phyloP scores from a whole-genome alignment of 1,140 invertebrate species.

The Liolophura sinensis region DNA sequence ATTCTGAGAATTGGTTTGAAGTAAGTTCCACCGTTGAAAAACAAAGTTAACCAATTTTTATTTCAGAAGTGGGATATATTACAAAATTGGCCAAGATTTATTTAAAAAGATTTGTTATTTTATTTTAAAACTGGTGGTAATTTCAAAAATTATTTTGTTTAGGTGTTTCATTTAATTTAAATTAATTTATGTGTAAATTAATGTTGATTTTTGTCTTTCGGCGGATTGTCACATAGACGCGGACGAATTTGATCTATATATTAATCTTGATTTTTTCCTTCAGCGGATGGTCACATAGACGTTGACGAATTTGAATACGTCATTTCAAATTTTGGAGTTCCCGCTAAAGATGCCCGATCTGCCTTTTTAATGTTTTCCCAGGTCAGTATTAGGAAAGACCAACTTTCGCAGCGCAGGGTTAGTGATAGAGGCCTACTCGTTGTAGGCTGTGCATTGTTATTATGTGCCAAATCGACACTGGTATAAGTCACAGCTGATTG shows the following conservation, averaged over 20 bases:
- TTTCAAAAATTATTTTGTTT: not conserved
- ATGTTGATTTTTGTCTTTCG: not conserved
- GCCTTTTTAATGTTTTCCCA: slow-evolving; percentile 55
- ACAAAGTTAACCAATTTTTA: not conserved
- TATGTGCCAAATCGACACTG: too few relatives aligned
- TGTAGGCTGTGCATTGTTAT: too few relatives aligned
- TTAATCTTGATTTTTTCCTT: slow-evolving; percentile 10
- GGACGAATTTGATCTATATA: not conserved
- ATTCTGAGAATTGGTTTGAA: too few relatives aligned
- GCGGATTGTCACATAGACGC: not conserved
- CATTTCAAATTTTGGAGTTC: slow-evolving; percentile 52
- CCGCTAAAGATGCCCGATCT: slow-evolving; percentile 42
- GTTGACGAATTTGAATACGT: slow-evolving; percentile 58
- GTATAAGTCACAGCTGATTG: too few relatives aligned
- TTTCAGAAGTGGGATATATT: not conserved
- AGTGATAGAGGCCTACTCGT: too few relatives aligned
- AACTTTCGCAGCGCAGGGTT: too few relatives aligned
- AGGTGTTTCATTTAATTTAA: too few relatives aligned
- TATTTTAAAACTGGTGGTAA: not conserved
- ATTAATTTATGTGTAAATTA: too few relatives aligned
- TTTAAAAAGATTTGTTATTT: too few relatives aligned
- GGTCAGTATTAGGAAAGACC: slow-evolving; percentile 26
- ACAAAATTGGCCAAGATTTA: too few relatives aligned
- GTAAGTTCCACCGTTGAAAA: too few relatives aligned
- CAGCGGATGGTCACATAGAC: slow-evolving; percentile 53